Conservation (phyloP, 2,113 vertebrate species). For the Struthidea cinerea region DNA sequence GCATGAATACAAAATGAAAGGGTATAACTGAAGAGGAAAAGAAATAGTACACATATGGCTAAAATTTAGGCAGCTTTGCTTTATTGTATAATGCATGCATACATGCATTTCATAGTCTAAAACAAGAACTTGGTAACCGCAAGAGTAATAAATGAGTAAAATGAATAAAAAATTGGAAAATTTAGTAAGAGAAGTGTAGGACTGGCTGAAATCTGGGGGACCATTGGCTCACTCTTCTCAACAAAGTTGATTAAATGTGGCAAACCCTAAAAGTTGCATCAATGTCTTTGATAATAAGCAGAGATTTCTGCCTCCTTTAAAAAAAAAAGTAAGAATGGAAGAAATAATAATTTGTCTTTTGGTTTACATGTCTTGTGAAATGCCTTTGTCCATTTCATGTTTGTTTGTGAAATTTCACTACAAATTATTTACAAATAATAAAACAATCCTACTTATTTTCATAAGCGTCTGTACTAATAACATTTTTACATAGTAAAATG, state of each 20-base stretch:
- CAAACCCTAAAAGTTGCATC: neutral
- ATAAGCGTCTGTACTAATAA: slow-evolving; percentile 70
- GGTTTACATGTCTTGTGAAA: neutral
- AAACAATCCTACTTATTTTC: slow-evolving; percentile 71
- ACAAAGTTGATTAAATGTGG: neutral
- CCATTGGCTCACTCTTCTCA: neutral
- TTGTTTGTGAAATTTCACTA: slow-evolving; percentile 21
- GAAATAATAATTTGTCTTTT: neutral
- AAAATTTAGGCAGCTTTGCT: neutral
- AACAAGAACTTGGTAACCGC: neutral
- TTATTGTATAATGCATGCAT: neutral
- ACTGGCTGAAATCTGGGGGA: neutral
- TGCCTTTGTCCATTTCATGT: slow-evolving; percentile 5
- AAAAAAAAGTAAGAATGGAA: neutral
- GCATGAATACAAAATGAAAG: neutral
- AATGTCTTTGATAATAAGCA: neutral
- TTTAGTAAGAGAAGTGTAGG: neutral
- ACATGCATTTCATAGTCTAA: neutral
- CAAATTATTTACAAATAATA: slow-evolving; percentile 41
- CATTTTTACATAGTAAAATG: slow-evolving; percentile 67
- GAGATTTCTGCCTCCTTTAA: neutral
- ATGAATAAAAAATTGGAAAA: neutral
- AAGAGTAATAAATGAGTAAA: neutral
- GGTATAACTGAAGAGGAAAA: neutral
- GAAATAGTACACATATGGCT: neutral